A percentile compares a stretch with the other conserved stretches of the same genome.
Evolutionary conservation across 1,140 invertebrate species (phyloP).

Genomic region (Procambarus clarkii): DNA sequence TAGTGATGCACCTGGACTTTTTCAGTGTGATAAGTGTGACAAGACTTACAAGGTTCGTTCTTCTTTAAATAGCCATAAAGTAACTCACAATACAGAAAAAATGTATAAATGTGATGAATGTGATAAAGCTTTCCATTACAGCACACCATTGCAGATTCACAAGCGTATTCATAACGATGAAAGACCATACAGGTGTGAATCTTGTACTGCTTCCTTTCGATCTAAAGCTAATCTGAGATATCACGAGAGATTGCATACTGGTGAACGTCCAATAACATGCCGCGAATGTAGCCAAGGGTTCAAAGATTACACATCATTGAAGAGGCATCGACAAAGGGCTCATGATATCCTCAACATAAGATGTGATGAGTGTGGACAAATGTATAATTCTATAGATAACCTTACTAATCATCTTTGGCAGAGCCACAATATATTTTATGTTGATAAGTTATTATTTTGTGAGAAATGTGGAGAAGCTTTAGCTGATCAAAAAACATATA

Average conservation of each 20-base stretch:
- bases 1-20: conserved; percentile 46
- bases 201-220: conserved; percentile 49
- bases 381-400: conserved; percentile 22
- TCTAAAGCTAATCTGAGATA: conserved; percentile 59
- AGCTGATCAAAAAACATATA: conserved; percentile 12
- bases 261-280: conserved; percentile 72
- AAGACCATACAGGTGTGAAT: conserved; percentile 49
- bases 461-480: conserved; percentile 42
- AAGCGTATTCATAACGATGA: conserved; percentile 63
- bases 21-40: conserved; percentile 65
- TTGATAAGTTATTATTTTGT: conserved; percentile 38
- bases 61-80: conserved; percentile 61
- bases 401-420: conserved; percentile 33
- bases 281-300: conserved; percentile 65
- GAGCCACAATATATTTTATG: conserved; percentile 40
- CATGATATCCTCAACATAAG: conserved; percentile 34
- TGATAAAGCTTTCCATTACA: conserved; percentile 61
- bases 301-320: conserved; percentile 55
- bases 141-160: conserved; percentile 59
- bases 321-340: conserved; percentile 54
- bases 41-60: conserved; percentile 62
- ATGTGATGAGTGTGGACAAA: conserved; percentile 26
- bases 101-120: conserved; percentile 68
- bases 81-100: conserved; percentile 56
- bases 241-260: conserved; percentile 71